phyloP scores from a whole-genome alignment of 1,140 invertebrate species.

The Drosophila repleta region DNA sequence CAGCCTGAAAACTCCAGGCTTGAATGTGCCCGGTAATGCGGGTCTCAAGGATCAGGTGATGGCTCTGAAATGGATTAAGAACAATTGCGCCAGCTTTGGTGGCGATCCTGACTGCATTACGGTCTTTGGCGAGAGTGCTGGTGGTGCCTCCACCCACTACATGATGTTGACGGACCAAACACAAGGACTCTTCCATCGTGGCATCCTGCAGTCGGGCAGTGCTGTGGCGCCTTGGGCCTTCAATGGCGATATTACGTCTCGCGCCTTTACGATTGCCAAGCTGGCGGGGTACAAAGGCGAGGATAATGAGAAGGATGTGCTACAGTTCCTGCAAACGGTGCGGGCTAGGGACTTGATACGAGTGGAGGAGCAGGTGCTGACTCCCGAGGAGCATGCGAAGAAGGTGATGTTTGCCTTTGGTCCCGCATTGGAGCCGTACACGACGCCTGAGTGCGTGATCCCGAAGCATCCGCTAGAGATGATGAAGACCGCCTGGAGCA shows the following conservation, averaged over 20 bases:
- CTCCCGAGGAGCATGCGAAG: constrained; percentile 57
- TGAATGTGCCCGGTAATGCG: constrained; percentile 86
- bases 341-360: constrained; percentile 86
- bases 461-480: constrained; percentile 75
- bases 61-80: constrained; percentile 87
- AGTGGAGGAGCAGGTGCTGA: constrained; percentile 57
- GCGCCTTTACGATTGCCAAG: constrained; percentile 66
- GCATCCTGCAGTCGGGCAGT: constrained; percentile 83
- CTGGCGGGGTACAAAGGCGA: constrained; percentile 74
- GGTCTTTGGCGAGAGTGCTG: constrained; percentile 84
- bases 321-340: constrained; percentile 62
- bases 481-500: constrained; percentile 80
- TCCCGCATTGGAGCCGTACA: constrained; percentile 80
- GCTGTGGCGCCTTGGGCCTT: constrained; percentile 64
- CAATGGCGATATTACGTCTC: constrained; percentile 51
- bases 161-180: constrained; percentile 86
- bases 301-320: constrained; percentile 71
- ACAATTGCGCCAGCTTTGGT: constrained; percentile 86
- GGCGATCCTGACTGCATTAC: constrained; percentile 85
- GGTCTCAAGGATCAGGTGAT: constrained; percentile 88
- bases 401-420: constrained; percentile 71
- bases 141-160: constrained; percentile 84
- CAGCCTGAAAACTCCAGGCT: constrained; percentile 59
- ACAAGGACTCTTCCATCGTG: constrained; percentile 84
- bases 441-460: constrained; percentile 70